Conservation (phyloP, 1,140 invertebrate species). For the Aphis craccivora region DNA sequence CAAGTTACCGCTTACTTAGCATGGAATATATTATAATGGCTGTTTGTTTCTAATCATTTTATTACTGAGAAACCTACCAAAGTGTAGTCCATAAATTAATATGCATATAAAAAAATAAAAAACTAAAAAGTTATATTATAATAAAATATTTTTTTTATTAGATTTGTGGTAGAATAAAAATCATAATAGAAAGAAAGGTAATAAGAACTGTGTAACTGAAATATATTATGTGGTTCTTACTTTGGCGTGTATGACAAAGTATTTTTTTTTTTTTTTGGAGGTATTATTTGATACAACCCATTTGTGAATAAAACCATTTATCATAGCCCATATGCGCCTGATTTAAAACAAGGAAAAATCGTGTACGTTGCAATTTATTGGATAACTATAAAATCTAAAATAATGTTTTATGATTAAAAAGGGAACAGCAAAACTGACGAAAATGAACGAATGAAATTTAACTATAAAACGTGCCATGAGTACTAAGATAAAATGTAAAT, state of each 20-base stretch:
- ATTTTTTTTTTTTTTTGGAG: not conserved
- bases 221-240: not conserved
- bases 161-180: not conserved
- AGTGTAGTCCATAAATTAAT: not conserved
- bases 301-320: not conserved
- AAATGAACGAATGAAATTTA: not conserved
- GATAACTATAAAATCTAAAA: not conserved
- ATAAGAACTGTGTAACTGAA: not conserved
- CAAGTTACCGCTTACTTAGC: too few relatives aligned
- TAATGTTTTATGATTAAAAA: not conserved
- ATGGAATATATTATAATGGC: too few relatives aligned
- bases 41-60: too few relatives aligned
- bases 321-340: not conserved
- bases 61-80: not conserved
- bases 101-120: not conserved
- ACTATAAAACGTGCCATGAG: not conserved
- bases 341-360: slow-evolving; percentile 2
- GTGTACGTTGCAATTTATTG: not conserved
- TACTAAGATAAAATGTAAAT: not conserved
- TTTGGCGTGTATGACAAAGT: not conserved
- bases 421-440: not conserved
- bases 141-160: not conserved
- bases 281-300: not conserved
- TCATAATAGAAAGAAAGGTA: not conserved
- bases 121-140: not conserved